Conservation (phyloP, 2,113 vertebrate species). For the Meriones unguiculatus region DNA sequence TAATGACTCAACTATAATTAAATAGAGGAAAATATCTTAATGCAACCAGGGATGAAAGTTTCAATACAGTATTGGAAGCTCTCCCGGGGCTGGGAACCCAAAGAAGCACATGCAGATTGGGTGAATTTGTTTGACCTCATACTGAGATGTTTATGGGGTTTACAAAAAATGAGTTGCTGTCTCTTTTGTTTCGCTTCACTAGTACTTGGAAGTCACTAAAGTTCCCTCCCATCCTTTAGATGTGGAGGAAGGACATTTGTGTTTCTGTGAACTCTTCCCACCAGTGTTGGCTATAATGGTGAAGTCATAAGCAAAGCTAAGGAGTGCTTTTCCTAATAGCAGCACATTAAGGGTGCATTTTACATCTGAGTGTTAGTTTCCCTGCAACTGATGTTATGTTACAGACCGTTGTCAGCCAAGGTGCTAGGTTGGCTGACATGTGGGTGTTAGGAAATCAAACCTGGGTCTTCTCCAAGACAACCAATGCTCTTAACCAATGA, state of each 20-base stretch:
- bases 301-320: not conserved
- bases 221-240: not conserved
- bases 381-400: not conserved
- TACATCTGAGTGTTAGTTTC: not conserved
- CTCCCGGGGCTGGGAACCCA: conserved; percentile 67
- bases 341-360: not conserved
- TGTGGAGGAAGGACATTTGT: not conserved
- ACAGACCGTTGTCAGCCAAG: not conserved
- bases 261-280: conserved; percentile 33
- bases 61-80: conserved; percentile 67
- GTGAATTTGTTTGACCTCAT: conserved; percentile 66
- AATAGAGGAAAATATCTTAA: conserved; percentile 66
- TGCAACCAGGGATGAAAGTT: conserved; percentile 64
- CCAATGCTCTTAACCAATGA: not conserved
- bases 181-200: conserved; percentile 68
- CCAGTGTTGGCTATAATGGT: not conserved
- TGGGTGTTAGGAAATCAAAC: not conserved
- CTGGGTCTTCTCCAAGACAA: not conserved
- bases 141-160: conserved; percentile 72
- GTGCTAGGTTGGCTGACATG: not conserved
- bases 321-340: not conserved
- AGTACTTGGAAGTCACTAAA: conserved; percentile 43
- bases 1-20: conserved; percentile 70
- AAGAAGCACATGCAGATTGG: conserved; percentile 46
- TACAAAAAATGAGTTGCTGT: conserved; percentile 67